These are phyloP conservation scores for Theonella swinhoei DNA, from an alignment of 37 sponge, comb jelly and placozoan genomes.

Conservation along the genomic window DNA sequence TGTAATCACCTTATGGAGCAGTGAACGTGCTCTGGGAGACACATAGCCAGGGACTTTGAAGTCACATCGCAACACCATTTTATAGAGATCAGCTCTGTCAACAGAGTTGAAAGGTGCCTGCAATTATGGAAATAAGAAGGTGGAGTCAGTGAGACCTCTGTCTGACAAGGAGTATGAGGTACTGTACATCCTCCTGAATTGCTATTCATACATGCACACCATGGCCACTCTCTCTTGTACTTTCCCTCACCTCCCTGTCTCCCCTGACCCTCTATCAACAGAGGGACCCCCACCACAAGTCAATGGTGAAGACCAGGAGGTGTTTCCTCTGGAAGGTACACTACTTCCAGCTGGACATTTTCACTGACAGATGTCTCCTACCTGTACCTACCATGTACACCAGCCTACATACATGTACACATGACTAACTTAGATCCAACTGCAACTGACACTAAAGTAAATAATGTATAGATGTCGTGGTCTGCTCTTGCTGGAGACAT, in stretches of 20 bases:
- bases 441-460: too few relatives aligned
- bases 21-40: conserved; percentile 59
- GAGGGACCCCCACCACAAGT: conserved; percentile 35
- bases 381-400: too few relatives aligned
- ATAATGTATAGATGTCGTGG: too few relatives aligned
- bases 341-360: not conserved
- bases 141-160: conserved; percentile 61
- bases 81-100: conserved; percentile 70
- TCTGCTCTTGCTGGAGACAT: conserved; percentile 75
- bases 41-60: conserved; percentile 34
- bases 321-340: conserved; percentile 54
- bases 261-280: conserved; percentile 54
- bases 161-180: conserved; percentile 65
- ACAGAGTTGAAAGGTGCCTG: conserved; percentile 59
- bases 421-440: too few relatives aligned
- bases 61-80: conserved; percentile 40
- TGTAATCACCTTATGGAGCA: conserved; percentile 51
- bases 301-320: conserved; percentile 62
- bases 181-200: too few relatives aligned
- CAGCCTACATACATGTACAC: too few relatives aligned
- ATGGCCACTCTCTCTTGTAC: not conserved
- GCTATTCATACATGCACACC: too few relatives aligned
- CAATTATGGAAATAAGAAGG: conserved; percentile 40
- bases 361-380: not conserved
- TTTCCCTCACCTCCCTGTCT: not conserved